A percentile compares a stretch with the other conserved stretches of the same genome.
Evolutionary conservation across 2,113 vertebrate genomes (phyloP).

Genomic region (Caloenas nicobarica): DNA sequence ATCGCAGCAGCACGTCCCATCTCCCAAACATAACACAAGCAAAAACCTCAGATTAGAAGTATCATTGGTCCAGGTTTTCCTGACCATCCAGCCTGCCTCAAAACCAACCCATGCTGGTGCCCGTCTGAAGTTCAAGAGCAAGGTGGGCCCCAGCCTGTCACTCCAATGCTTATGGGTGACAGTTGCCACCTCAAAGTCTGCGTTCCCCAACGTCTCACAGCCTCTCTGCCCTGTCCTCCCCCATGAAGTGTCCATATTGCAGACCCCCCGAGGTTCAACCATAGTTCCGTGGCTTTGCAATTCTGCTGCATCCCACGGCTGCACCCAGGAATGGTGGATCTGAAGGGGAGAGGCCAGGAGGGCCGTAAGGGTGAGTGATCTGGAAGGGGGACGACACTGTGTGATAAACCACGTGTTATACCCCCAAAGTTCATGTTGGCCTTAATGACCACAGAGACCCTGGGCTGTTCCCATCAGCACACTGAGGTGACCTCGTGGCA

Average conservation of each 20-base stretch:
- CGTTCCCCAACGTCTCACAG: background rate
- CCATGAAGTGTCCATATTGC: background rate
- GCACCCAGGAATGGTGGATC: background rate
- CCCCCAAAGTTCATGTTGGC: accelerated
- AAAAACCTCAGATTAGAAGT: background rate
- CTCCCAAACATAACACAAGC: background rate
- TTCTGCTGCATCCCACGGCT: background rate
- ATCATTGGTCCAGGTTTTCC: background rate
- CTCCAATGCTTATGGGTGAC: background rate
- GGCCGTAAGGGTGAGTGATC: background rate
- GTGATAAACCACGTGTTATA: background rate
- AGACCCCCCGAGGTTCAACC: background rate
- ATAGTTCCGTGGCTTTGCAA: accelerated
- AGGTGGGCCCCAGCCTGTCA: background rate
- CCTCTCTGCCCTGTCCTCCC: background rate
- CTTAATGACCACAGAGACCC: background rate
- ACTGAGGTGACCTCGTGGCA: background rate
- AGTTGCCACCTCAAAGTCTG: background rate
- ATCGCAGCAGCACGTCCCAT: background rate
- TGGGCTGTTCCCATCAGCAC: background rate
- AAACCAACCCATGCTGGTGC: too few species aligned
- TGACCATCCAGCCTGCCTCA: background rate
- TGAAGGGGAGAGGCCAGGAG: background rate
- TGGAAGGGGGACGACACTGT: background rate
- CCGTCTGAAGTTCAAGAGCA: background rate